These are phyloP conservation scores for Rotaria sp. DNA, from an alignment of 2,888 invertebrate species.

Conservation along the genomic window DNA sequence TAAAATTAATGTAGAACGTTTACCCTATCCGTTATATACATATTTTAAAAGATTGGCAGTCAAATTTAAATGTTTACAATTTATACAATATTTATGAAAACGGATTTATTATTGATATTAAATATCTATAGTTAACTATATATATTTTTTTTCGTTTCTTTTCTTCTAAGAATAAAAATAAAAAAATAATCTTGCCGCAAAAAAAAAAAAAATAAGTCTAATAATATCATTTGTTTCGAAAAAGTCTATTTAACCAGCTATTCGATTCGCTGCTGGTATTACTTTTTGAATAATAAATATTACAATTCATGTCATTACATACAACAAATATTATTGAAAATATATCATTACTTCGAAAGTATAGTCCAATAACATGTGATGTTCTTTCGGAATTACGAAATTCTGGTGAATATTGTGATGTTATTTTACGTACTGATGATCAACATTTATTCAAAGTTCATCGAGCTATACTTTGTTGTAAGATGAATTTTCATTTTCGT, in stretches of 20 bases:
- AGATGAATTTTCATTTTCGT: not conserved
- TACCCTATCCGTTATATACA: too few relatives aligned
- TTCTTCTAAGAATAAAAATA: too few relatives aligned
- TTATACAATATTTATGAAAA: too few relatives aligned
- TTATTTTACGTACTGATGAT: slow-evolving; percentile 27
- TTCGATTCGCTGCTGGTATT: not conserved
- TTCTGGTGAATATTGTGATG: slow-evolving; percentile 31
- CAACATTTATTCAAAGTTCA: slow-evolving; percentile 29
- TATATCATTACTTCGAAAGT: not conserved
- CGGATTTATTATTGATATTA: too few relatives aligned
- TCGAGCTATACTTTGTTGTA: slow-evolving; percentile 35
- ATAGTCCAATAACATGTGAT: slow-evolving; percentile 30
- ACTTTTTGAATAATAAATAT: not conserved
- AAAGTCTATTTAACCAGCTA: not conserved
- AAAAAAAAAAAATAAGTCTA: not conserved
- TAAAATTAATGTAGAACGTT: too few relatives aligned
- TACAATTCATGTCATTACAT: not conserved
- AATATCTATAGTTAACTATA: too few relatives aligned
- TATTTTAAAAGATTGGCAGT: too few relatives aligned
- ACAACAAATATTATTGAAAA: not conserved
- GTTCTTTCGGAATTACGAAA: slow-evolving; percentile 30
- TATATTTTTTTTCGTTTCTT: too few relatives aligned
- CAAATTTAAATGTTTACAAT: too few relatives aligned
- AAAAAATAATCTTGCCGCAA: not conserved
- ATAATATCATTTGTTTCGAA: not conserved